phyloP scores from a whole-genome alignment of 2,113 vertebrate genomes.

The Rattus rattus region DNA sequence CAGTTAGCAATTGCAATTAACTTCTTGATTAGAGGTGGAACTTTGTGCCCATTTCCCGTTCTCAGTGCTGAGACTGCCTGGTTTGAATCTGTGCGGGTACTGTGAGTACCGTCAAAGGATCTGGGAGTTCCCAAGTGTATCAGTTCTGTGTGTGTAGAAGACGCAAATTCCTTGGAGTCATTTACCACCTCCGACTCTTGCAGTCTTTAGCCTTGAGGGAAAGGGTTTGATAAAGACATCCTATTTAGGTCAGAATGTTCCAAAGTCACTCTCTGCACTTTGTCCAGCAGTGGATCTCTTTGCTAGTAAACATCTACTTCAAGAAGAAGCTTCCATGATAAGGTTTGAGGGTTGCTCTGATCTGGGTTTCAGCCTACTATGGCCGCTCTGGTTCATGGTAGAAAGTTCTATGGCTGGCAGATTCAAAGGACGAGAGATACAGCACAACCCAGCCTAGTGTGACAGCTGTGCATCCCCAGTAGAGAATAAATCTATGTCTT shows the following conservation, averaged over 20 bases:
- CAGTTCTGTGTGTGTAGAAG: neutral
- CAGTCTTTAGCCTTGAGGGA: neutral
- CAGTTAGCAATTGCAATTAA: neutral
- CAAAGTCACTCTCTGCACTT: neutral
- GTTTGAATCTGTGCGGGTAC: neutral
- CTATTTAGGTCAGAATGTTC: neutral
- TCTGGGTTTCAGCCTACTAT: neutral
- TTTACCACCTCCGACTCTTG: neutral
- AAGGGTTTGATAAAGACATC: neutral
- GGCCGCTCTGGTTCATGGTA: neutral
- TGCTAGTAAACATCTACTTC: neutral
- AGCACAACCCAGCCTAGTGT: neutral
- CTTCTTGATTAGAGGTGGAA: neutral
- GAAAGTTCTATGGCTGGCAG: neutral
- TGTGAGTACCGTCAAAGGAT: neutral
- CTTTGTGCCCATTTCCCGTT: neutral
- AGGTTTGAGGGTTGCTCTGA: neutral
- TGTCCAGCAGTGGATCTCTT: neutral
- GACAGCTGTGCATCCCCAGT: neutral
- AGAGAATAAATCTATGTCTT: neutral
- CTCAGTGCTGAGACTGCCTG: neutral
- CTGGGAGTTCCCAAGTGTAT: neutral
- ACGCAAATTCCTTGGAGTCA: neutral
- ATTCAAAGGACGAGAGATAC: neutral
- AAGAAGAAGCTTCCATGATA: neutral